Evolutionary conservation across 2,888 invertebrate species (phyloP).

Genomic region (Cheilosia vernalis): DNA sequence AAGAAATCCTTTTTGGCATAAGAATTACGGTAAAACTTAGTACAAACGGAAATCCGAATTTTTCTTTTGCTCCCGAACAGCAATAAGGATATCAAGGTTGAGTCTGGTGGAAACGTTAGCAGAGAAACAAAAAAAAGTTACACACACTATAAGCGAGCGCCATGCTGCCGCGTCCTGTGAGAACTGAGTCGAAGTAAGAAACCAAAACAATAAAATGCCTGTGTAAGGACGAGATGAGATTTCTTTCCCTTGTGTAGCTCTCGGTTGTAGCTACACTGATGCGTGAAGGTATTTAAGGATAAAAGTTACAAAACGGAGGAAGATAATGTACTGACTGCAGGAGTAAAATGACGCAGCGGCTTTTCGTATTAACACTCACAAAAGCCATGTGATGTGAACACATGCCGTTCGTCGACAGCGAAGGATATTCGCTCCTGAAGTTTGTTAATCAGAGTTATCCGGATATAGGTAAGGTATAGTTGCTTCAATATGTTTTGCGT

Average conservation of each 20-base stretch:
- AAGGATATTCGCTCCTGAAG: neutral
- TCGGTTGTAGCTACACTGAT: neutral
- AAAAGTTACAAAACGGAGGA: conserved; percentile 13
- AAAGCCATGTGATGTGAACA: conserved; percentile 43
- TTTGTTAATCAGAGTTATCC: conserved; percentile 35
- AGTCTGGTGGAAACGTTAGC: conserved; percentile 31
- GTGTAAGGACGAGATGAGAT: neutral
- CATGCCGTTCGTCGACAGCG: neutral
- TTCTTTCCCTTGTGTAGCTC: conserved; percentile 4
- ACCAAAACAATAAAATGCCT: conserved; percentile 40
- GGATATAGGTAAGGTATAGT: neutral
- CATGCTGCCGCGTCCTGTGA: conserved; percentile 37
- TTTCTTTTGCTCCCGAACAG: conserved; percentile 14
- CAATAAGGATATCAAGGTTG: conserved; percentile 62
- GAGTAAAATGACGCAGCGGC: neutral
- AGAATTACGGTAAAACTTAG: conserved; percentile 59
- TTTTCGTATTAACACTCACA: conserved; percentile 6
- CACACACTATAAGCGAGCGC: conserved; percentile 9
- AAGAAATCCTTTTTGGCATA: conserved; percentile 44
- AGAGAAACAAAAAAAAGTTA: conserved; percentile 35
- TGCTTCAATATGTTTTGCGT: conserved; percentile 20
- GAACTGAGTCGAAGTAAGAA: conserved; percentile 32
- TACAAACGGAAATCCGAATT: conserved; percentile 61
- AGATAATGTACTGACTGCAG: conserved; percentile 12
- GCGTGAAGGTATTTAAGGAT: conserved; percentile 36